Base-by-base conservation (phyloP, 2,888 invertebrate genomes). In the Nomada goodeniana region DNA sequence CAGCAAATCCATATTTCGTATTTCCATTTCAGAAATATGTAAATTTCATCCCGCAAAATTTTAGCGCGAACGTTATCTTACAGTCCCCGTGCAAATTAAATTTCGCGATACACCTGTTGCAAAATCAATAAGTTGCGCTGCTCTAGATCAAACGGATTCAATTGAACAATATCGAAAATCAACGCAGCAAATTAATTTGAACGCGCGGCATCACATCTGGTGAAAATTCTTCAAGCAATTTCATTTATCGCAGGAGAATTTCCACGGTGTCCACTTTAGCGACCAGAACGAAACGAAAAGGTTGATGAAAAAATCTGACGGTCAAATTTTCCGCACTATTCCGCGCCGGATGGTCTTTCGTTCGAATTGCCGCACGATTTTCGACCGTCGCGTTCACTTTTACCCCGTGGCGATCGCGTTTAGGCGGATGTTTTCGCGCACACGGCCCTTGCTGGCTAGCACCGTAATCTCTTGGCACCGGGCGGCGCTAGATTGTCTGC, bases 391-490 rank as follows among this genome's bases (percentile, higher is more conserved):
- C 72, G 55, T 77, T 83, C 70, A 82, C 76, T 70, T 73, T 76
- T 72, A 67, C 55, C 59, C 42, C 26, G 3, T 3, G 15, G 57
- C 60, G 44, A 44, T 18, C 52, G 64, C 26, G 64, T 44, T 74
- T 61, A 36, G 53, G 65, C 73, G 69, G 52, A 52, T 71, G 70
- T 77, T 83, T 78, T 83, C 78, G 53, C 67, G 65, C 55, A 63
- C 50, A n/a, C 47, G 20, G 53, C 55, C 20, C 53, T 57, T 57
- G 42, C 59, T 61, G 63, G 69, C 64, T 20, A 55, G 57, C 29
- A 65, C 71, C 29, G 75, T 89, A 86, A 88, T 89, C 88, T 86
- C 80, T 90, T 90, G 90, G 90, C 89, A 89, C 61, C 55, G 85
- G 55, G 57, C 61, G 80, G 71, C 52, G 70, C 83, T 68, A 63